Conservation (phyloP, 2,113 vertebrate species). For the Calidris pygmaea region DNA sequence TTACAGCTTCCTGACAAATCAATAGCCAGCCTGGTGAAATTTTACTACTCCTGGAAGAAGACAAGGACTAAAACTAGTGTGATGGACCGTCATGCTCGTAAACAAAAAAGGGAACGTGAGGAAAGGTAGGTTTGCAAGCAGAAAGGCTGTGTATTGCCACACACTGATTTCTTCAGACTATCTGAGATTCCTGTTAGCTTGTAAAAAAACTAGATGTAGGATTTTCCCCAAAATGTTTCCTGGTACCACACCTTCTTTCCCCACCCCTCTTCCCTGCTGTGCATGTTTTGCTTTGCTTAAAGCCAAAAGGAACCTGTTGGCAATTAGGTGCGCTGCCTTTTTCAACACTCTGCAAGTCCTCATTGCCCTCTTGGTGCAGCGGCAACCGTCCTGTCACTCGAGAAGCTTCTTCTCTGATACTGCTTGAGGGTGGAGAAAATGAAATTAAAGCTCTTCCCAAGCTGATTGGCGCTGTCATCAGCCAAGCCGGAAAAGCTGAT, state of each 20-base stretch:
- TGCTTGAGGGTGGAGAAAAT: not conserved
- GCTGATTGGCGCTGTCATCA: not conserved
- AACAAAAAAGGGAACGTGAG: constrained; percentile 89
- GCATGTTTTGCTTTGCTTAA: not conserved
- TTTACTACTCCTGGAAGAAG: constrained; percentile 99
- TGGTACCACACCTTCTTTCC: not conserved
- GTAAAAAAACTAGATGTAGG: not conserved
- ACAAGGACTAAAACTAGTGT: constrained; percentile 95
- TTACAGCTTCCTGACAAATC: constrained; percentile 94
- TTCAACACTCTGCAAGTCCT: not conserved
- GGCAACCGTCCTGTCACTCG: not conserved
- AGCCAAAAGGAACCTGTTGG: not conserved
- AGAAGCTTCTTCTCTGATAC: not conserved
- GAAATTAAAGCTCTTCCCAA: constrained; percentile 2
- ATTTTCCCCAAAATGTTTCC: constrained; percentile 32
- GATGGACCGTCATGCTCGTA: constrained; percentile 95
- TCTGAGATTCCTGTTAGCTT: not conserved
- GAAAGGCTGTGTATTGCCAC: not conserved
- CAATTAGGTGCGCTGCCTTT: not conserved
- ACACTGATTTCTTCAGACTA: not conserved
- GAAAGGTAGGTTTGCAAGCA: constrained; percentile 81
- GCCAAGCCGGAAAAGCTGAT: not conserved
- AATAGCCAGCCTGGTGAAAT: constrained; percentile 94
- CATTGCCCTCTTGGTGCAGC: not conserved
- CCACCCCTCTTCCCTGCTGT: not conserved